Evolutionary conservation across 2,888 invertebrate species (phyloP).

Genomic region (Arge pagana): DNA sequence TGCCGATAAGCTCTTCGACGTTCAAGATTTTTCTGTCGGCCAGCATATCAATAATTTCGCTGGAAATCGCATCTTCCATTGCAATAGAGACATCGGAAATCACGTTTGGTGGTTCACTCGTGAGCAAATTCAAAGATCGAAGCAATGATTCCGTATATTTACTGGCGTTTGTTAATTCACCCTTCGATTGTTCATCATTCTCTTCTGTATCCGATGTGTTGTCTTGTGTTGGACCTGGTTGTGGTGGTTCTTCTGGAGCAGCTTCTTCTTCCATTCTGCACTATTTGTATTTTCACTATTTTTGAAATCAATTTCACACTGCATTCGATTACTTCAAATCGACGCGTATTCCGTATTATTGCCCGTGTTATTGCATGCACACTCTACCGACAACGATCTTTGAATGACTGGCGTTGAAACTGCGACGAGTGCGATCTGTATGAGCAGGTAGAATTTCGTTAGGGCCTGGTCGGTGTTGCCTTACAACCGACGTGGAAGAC

Average conservation of each 20-base stretch:
- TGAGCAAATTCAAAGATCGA: slow-evolving; percentile 3
- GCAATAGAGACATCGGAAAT: slow-evolving; percentile 1
- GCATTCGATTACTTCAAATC: too few species aligned
- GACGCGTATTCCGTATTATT: too few species aligned
- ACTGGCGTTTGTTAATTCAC: slow-evolving; percentile 3
- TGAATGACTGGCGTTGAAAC: slow-evolving; percentile 3
- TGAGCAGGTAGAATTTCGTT: not conserved
- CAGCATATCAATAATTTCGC: not conserved
- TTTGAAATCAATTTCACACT: not conserved
- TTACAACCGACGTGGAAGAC: not conserved
- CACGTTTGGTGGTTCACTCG: not conserved
- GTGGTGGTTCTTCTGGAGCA: slow-evolving; percentile 6
- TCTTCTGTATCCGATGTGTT: slow-evolving; percentile 11
- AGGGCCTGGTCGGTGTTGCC: not conserved
- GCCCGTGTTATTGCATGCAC: not conserved
- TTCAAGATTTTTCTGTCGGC: slow-evolving; percentile 1
- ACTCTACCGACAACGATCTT: not conserved
- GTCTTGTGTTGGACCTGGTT: not conserved
- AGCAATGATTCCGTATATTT: not conserved
- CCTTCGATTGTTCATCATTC: slow-evolving; percentile 6
- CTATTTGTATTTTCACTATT: slow-evolving; percentile 1
- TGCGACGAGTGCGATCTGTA: too few species aligned
- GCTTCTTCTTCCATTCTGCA: not conserved
- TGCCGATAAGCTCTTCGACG: slow-evolving; percentile 1
- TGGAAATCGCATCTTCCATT: not conserved